phyloP scores from a whole-genome alignment of 2,113 vertebrate species.

The Glaucidium brasilianum region DNA sequence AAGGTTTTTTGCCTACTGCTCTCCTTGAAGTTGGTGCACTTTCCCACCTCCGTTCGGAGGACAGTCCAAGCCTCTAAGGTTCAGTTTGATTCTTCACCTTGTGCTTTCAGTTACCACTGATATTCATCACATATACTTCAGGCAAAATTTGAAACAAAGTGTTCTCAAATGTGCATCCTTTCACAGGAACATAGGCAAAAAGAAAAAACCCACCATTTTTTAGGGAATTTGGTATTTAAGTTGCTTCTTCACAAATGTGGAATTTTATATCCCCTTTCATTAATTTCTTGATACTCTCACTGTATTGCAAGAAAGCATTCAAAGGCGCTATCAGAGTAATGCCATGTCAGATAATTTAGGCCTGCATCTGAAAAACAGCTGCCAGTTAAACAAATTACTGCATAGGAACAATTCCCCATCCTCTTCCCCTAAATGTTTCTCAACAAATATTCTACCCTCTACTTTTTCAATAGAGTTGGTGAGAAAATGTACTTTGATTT shows the following conservation, averaged over 20 bases:
- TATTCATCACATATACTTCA: background rate
- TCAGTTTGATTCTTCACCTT: background rate
- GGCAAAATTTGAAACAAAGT: background rate
- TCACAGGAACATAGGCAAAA: background rate
- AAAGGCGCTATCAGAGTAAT: background rate
- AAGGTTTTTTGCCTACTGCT: background rate
- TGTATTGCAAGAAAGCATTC: background rate
- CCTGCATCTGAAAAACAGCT: background rate
- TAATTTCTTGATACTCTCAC: background rate
- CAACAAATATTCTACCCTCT: background rate
- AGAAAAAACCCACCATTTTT: accelerated
- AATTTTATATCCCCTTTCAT: background rate
- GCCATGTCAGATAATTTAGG: background rate
- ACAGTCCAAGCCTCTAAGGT: background rate
- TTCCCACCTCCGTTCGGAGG: background rate
- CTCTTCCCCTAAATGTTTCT: background rate
- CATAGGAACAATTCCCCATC: background rate
- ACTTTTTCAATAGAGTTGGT: background rate
- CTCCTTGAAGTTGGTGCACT: background rate
- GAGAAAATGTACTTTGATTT: background rate
- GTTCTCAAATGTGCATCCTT: background rate
- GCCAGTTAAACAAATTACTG: background rate
- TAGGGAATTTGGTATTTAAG: background rate
- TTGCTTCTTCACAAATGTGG: background rate
- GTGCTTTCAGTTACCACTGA: background rate